phyloP scores from a whole-genome alignment of 2,113 vertebrate genomes.

The Tachysurus vachellii region DNA sequence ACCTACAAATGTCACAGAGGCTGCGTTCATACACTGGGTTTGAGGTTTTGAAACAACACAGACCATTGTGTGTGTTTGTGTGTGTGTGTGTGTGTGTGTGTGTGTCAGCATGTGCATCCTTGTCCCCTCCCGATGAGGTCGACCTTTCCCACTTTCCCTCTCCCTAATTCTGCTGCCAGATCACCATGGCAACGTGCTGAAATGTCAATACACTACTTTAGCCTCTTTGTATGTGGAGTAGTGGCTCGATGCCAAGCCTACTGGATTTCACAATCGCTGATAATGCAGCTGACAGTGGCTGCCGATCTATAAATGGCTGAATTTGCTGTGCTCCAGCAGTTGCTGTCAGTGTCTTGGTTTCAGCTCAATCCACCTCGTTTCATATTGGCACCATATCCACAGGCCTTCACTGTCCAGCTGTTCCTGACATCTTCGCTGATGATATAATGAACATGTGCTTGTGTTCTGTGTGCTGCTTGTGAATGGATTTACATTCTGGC shows the following conservation, averaged over 20 bases:
- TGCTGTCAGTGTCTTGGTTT: not conserved
- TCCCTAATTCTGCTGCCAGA: constrained; percentile 37
- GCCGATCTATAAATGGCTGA: not conserved
- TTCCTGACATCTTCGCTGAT: constrained; percentile 9
- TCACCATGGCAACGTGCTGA: constrained; percentile 47
- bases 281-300: constrained; percentile 17
- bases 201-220: constrained; percentile 54
- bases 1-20: constrained; percentile 20
- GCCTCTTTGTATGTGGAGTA: constrained; percentile 35
- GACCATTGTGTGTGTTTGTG: constrained; percentile 36
- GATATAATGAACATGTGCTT: constrained; percentile 21
- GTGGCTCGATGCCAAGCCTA: constrained; percentile 21
- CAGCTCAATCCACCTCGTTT: not conserved
- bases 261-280: constrained; percentile 44
- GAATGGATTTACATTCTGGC: not conserved
- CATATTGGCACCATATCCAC: not conserved
- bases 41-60: constrained; percentile 34
- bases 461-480: not conserved
- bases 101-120: not conserved
- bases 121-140: constrained; percentile 24
- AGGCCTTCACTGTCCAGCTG: constrained; percentile 23
- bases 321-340: not conserved
- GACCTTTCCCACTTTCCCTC: constrained; percentile 38
- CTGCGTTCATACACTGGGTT: constrained; percentile 11
- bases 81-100: constrained; percentile 2